Evolutionary conservation across 2,888 invertebrate species (phyloP), one percentile per base, ranked within the genome.

Genomic region (Lomographa bimaculata): DNA sequence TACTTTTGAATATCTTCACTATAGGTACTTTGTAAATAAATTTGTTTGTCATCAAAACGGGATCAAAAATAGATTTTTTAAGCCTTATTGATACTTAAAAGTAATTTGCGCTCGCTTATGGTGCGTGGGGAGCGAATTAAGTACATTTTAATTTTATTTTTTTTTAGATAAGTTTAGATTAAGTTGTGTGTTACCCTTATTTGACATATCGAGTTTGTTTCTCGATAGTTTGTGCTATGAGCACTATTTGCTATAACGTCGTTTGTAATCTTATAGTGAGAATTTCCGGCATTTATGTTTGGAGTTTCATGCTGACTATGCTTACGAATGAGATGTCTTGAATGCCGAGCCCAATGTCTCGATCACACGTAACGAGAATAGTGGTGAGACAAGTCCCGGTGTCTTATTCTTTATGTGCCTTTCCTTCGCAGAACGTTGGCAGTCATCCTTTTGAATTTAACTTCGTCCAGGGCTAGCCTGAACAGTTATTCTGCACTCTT

Each of bases 81-180:
- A 28, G 33, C 18, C 17, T 26, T 8, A 3, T 17, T 19, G 62
- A 53, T 53, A 64, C 52, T 55, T 50, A 48, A 58, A 54, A 49
- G 44, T 12, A 35, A 49, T 46, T 50, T 50, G 42, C 54, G 49
- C 50, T 59, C 33, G 42, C 51, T 57, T 17, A 40, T 43, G 58
- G 63, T 67, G 64, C 64, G 60, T 54, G 12, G 20, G 11, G 23
- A 51, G n/a, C n/a, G n/a, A n/a, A n/a, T n/a, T n/a, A 71, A 80
- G 78, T 79, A 79, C 78, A 77, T 68, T 71, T 71, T 59, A n/a
- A n/a, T 60, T 60, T 54, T 58, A 49, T 50, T 63, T 59, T 40
- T 28, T 1, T 60, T 6, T 27, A 30, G 7, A 34, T 34, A 26
- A 21, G 20, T 42, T 35, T 26, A 49, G 45, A 45, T 19, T 46